Evolutionary conservation across 2,888 invertebrate species (phyloP).

Genomic region (Pandemis cinnamomeana): DNA sequence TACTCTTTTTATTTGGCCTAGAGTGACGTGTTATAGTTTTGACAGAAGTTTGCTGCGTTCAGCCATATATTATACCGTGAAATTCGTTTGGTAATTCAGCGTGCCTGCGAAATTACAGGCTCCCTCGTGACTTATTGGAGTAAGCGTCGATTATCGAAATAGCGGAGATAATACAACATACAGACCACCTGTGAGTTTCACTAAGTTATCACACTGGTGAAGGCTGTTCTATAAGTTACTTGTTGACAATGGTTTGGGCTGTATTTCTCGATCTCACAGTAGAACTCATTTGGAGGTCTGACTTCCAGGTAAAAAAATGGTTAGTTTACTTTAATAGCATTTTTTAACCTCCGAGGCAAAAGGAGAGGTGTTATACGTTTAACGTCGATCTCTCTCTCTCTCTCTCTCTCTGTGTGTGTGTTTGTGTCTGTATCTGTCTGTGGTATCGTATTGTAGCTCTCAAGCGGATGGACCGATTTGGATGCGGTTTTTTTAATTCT

Average conservation of each 20-base stretch:
- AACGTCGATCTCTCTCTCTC: too few relatives aligned
- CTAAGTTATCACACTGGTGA: background rate
- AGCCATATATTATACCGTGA: slow-evolving; percentile 6
- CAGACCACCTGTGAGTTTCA: slow-evolving; percentile 54
- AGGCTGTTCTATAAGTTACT: background rate
- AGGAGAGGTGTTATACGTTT: too few relatives aligned
- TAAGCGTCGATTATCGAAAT: slow-evolving; percentile 65
- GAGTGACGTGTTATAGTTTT: background rate
- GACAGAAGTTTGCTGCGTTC: background rate
- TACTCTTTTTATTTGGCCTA: too few relatives aligned
- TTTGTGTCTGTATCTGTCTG: too few relatives aligned
- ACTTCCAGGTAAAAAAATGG: too few relatives aligned
- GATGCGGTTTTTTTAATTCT: too few relatives aligned
- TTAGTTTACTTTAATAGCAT: too few relatives aligned
- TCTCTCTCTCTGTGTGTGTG: too few relatives aligned
- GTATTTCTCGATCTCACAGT: background rate
- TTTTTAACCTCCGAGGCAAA: too few relatives aligned
- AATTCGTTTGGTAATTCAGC: slow-evolving; percentile 37
- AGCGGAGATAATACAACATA: slow-evolving; percentile 57
- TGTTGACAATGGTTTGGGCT: background rate
- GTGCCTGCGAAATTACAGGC: slow-evolving; percentile 53
- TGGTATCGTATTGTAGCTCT: too few relatives aligned
- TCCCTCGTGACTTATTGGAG: slow-evolving; percentile 64
- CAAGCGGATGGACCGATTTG: too few relatives aligned
- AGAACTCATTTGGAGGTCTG: too few relatives aligned